Evolutionary conservation across 1,140 invertebrate genomes (phyloP), one percentile per base, ranked within the genome.

Genomic region (Neoseiulus cucumeris): DNA sequence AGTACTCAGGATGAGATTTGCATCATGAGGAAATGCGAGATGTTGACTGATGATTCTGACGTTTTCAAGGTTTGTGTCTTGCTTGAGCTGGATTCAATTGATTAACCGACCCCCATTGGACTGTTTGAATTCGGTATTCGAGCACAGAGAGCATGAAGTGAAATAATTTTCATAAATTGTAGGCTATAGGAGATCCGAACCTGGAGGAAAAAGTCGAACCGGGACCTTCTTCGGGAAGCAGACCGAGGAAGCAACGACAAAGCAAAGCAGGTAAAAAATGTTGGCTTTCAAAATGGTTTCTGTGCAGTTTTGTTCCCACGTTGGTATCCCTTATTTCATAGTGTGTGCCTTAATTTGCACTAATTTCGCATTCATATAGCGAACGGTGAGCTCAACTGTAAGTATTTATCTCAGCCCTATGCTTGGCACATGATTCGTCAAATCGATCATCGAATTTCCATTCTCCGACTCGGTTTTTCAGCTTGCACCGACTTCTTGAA

Each of bases 1-100:
- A 20, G 51, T 59, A 25, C 51, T 33, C 25, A 59, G 4, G 33
- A 59, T 59, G 51, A 59, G 51, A 59, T 59, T 14, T 59, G 51
- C 22, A 59, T 59, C 22, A 59, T 59, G 51, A 25, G 51, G 14
- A 59, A 59, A 25, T 59, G 51, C 51, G 51, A 59, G 51, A 59
- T 59, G 51, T 20, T 59, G 2, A 25, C 22, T 29, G 51, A 59
- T 59, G 51, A 59, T 25, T 59, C 51, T 4, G 51, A 59, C 33
- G 51, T 59, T 12, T 59, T 59, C 51, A 59, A 59, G 51, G 51
- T 59, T 6, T 2, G 51, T 25, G 14, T 25, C 18, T 20, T 7
- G 42, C 45, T 47, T n/a, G n/a, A 14, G 4, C 14, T 14, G 45
- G 28, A 47, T 47, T 47, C 5, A n/a, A 47, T 25, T 47, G 45